A percentile compares a stretch with the other conserved stretches of the same genome.
Evolutionary conservation across 2,113 vertebrate genomes (phyloP).

Genomic region (Cheilinus undulatus): DNA sequence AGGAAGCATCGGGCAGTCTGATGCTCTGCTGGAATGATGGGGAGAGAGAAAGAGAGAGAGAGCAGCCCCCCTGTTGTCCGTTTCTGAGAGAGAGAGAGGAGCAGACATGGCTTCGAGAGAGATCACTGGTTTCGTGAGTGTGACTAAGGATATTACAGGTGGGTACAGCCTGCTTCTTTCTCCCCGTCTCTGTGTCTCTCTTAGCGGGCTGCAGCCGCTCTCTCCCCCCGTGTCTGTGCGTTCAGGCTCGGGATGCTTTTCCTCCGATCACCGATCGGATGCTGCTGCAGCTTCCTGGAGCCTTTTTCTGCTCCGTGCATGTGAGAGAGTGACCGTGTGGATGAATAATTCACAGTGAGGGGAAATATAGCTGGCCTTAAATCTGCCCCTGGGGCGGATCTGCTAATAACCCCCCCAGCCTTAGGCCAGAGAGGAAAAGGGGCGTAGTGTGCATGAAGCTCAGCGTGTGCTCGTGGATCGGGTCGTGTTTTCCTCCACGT

Average conservation of each 20-base stretch:
- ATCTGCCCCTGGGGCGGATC: constrained; percentile 41
- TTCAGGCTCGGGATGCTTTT: constrained; percentile 49
- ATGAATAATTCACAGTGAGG: constrained; percentile 40
- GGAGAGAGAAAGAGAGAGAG: constrained; percentile 73
- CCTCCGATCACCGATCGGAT: constrained; percentile 37
- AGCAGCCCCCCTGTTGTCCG: constrained; percentile 58
- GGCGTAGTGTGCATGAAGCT: constrained; percentile 59
- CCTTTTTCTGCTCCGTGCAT: constrained; percentile 19
- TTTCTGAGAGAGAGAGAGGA: constrained; percentile 68
- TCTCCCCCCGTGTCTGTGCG: constrained; percentile 30
- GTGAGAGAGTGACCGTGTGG: constrained; percentile 23
- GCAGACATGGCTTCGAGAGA: constrained; percentile 85
- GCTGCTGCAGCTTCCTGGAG: constrained; percentile 49
- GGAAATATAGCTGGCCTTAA: constrained; percentile 12
- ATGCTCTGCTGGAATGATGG: constrained; percentile 86
- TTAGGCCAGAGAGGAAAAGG: constrained; percentile 71
- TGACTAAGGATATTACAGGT: constrained; percentile 84
- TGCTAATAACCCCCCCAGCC: constrained; percentile 43
- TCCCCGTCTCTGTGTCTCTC: constrained; percentile 4
- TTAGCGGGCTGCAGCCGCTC: constrained; percentile 19
- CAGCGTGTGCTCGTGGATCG: constrained; percentile 45
- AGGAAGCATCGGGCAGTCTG: constrained; percentile 79
- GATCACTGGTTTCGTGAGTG: constrained; percentile 77
- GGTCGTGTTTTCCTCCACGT: constrained; percentile 20
- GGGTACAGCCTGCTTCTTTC: constrained; percentile 57